A percentile compares a stretch with the other conserved stretches of the same genome.
phyloP scores from a whole-genome alignment of 2,888 invertebrate genomes.

The Laothoe populi region DNA sequence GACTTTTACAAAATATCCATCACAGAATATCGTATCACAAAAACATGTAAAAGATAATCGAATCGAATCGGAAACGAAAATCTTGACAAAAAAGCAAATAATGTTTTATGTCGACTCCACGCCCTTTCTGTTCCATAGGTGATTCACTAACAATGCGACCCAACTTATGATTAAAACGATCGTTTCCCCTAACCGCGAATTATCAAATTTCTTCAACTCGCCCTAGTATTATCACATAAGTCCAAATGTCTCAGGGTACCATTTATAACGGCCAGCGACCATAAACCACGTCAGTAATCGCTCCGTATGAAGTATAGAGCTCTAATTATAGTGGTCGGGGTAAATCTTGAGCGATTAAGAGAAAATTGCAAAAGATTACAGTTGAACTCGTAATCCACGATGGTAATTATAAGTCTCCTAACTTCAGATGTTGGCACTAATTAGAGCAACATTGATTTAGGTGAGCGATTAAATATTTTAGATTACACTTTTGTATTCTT shows the following conservation, averaged over 20 bases:
- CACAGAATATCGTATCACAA: no score
- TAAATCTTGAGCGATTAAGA: slow-evolving; percentile 74
- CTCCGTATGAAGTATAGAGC: slow-evolving; percentile 34
- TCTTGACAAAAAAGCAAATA: background rate
- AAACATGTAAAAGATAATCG: no score
- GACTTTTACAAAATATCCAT: no score
- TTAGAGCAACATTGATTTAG: slow-evolving; percentile 67
- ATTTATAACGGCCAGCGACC: slow-evolving; percentile 56
- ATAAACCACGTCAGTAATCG: slow-evolving; percentile 36
- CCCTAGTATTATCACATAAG: slow-evolving; percentile 83
- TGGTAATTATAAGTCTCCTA: slow-evolving; percentile 74
- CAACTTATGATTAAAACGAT: slow-evolving; percentile 81
- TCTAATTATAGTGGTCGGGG: slow-evolving; percentile 54
- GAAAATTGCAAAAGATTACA: slow-evolving; percentile 82
- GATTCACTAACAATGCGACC: slow-evolving; percentile 74
- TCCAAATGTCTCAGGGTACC: slow-evolving; percentile 78
- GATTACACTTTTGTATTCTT: background rate
- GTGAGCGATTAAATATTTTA: slow-evolving; percentile 46
- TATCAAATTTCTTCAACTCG: slow-evolving; percentile 81
- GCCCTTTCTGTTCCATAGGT: slow-evolving; percentile 51
- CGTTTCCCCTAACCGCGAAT: slow-evolving; percentile 81
- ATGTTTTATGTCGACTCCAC: slow-evolving; percentile 46
- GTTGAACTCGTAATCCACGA: slow-evolving; percentile 66
- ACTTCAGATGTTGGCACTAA: slow-evolving; percentile 73
- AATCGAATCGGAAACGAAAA: no score